Conservation (phyloP, 2,888 invertebrate species). For the Conops quadrifasciatus region DNA sequence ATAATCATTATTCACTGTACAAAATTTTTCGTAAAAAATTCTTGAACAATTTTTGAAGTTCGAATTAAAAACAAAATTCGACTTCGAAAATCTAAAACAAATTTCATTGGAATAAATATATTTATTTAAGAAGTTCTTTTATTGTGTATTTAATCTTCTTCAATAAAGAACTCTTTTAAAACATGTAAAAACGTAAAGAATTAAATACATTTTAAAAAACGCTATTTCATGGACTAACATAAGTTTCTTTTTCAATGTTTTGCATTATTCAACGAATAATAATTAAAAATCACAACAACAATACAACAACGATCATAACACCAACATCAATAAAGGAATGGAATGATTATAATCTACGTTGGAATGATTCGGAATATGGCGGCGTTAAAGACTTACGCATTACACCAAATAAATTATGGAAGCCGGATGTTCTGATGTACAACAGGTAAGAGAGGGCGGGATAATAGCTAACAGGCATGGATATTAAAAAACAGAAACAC, state of each 20-base stretch:
- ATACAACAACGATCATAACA: slow-evolving; percentile 16
- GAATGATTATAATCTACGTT: slow-evolving; percentile 96
- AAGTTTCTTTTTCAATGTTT: background rate
- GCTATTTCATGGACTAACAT: background rate
- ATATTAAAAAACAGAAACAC: slow-evolving; percentile 38
- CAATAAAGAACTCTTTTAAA: background rate
- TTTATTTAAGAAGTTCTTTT: background rate
- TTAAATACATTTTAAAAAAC: no score
- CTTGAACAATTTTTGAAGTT: no score
- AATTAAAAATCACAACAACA: background rate
- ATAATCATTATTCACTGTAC: no score
- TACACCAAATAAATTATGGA: slow-evolving; percentile 96
- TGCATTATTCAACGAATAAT: background rate
- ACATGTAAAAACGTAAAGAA: no score
- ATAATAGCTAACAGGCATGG: slow-evolving; percentile 33
- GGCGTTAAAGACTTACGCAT: slow-evolving; percentile 93
- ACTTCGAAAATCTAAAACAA: no score
- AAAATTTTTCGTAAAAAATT: no score
- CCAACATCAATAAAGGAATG: slow-evolving; percentile 77
- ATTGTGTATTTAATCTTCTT: background rate
- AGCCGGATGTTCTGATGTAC: slow-evolving; percentile 99
- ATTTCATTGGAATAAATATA: background rate
- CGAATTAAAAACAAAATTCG: no score
- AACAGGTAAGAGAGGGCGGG: slow-evolving; percentile 81
- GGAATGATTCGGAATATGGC: slow-evolving; percentile 96